Evolutionary conservation across 2,888 invertebrate genomes (phyloP).

Genomic region (Chalcosyrphus nemorum): DNA sequence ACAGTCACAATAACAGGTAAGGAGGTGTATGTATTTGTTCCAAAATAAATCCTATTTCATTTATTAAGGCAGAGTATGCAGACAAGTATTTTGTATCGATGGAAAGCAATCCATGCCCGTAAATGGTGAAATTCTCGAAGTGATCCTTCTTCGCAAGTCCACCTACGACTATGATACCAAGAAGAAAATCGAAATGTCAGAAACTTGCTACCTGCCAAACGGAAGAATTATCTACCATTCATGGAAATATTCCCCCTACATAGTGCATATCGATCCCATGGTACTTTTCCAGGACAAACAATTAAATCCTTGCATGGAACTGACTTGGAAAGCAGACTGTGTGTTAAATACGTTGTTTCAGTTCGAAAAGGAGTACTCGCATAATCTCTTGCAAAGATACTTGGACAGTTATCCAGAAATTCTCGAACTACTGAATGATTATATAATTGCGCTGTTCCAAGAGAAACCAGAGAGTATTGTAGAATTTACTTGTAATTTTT

Average conservation of each 20-base stretch:
- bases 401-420: slow-evolving; percentile 76
- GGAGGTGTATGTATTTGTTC: not conserved
- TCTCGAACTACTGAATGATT: slow-evolving; percentile 78
- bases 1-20: slow-evolving; percentile 22
- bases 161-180: not conserved
- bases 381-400: slow-evolving; percentile 65
- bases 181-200: slow-evolving; percentile 13
- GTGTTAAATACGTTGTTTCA: slow-evolving; percentile 8
- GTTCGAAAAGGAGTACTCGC: not conserved
- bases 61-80: slow-evolving; percentile 3
- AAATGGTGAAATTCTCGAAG: not conserved
- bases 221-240: slow-evolving; percentile 26
- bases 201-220: slow-evolving; percentile 4
- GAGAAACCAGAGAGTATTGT: slow-evolving; percentile 78
- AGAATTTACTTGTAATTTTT: slow-evolving; percentile 75
- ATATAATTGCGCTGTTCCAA: slow-evolving; percentile 76
- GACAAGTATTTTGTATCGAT: not conserved
- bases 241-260: slow-evolving; percentile 28
- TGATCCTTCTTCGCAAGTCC: not conserved
- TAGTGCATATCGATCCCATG: slow-evolving; percentile 22
- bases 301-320: slow-evolving; percentile 31
- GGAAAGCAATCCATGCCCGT: not conserved
- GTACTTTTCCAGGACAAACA: not conserved
- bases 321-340: slow-evolving; percentile 30
- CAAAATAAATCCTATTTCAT: not conserved